Base-by-base conservation (phyloP, 2,113 vertebrate species). In the Ornithorhynchus anatinus region DNA sequence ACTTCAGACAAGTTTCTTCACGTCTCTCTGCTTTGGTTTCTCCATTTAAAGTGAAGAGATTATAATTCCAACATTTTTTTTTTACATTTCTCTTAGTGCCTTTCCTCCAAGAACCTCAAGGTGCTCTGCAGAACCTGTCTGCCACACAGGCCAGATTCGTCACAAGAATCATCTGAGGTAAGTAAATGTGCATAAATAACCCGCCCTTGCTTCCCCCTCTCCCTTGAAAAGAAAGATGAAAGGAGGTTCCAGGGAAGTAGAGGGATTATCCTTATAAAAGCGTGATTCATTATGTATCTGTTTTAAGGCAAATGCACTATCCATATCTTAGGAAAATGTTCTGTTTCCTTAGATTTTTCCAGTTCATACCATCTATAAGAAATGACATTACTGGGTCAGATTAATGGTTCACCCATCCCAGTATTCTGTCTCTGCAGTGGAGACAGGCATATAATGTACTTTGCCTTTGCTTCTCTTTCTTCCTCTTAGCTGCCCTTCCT, bases 91-190 rank as follows among this genome's bases (percentile, higher is more conserved):
- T 78, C 78, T 20, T 62, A 87, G 85, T 72, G 67, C 64, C 42
- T 76, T 84, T 66, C 79, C 33, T 61, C 77, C 73, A 64, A 78
- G 77, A 84, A 75, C 32, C 72, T 69, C 48, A 64, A 67, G 64
- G 64, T 65, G 51, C 64, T 78, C 60, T 70, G 62, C 65, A 67
- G 37, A 76, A 59, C 60, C 60, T n/a, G n/a, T 77, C 38, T 79
- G 50, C 35, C 42, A 36, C 43, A 59, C 31, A 73, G 64, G 36
- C 60, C 2, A 57, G 61, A 68, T 11, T 27, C 73, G 56, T 70
- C 63, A 20, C 64, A 80, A 58, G 61, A 59, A 58, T 47, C 64
- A 67, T 65, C 20, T 80, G 75, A 87, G 85, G 85, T 87, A 79
- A 47, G 85, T 84, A 68, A 66, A 42, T 63, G n/a, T n/a, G 25